Conservation (phyloP, 2,888 invertebrate genomes). For the Galerucella nymphaeae region DNA sequence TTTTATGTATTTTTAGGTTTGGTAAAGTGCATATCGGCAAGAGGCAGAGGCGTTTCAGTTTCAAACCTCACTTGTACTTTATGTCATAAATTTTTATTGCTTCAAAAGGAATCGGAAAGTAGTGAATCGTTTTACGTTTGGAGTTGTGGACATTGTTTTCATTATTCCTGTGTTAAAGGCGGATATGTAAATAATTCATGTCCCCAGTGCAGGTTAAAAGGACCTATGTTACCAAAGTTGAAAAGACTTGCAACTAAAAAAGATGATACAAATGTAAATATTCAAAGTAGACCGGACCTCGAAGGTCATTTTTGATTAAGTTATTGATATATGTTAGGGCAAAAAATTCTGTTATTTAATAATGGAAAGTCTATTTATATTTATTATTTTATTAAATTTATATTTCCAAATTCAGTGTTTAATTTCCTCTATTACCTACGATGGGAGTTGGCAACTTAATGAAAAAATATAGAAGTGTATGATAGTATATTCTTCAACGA, state of each 20-base stretch:
- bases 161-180: constrained; percentile 53
- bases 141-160: constrained; percentile 63
- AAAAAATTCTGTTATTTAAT: constrained; percentile 31
- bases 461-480: no score
- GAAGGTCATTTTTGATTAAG: constrained; percentile 62
- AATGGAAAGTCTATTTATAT: constrained; percentile 33
- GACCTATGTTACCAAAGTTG: constrained; percentile 49
- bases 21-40: constrained; percentile 57
- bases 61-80: constrained; percentile 57
- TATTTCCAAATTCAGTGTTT: constrained; percentile 3
- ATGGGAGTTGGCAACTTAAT: no score
- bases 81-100: constrained; percentile 58
- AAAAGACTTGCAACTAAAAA: constrained; percentile 43
- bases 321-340: constrained; percentile 18
- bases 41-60: constrained; percentile 59
- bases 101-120: constrained; percentile 49
- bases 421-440: neutral
- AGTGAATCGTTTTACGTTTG: constrained; percentile 57
- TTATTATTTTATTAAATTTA: constrained; percentile 35
- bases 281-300: constrained; percentile 58
- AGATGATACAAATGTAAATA: constrained; percentile 41
- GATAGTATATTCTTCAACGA: no score
- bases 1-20: constrained; percentile 56
- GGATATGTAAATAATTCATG: constrained; percentile 54
- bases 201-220: constrained; percentile 58